A percentile compares a stretch with the other conserved stretches of the same genome.
These are phyloP conservation scores for Ammodytes marinus DNA, from an alignment of 2,113 vertebrate genomes.

Conservation along the genomic window DNA sequence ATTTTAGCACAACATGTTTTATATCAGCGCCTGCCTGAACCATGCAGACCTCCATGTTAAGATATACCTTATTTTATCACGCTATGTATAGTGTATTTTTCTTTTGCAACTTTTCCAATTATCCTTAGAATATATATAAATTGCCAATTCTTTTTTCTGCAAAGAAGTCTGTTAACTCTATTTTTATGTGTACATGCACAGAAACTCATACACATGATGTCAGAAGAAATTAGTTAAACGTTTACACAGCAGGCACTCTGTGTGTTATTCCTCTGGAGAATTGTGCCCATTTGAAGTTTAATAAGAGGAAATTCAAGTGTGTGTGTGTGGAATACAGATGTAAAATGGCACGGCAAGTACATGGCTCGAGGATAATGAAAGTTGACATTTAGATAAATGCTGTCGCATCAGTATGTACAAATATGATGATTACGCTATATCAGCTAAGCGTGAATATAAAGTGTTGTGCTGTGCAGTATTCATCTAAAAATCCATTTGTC, in stretches of 20 bases:
- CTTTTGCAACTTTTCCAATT: not conserved
- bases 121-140: not conserved
- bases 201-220: conserved; percentile 6
- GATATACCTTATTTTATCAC: conserved; percentile 11
- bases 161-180: not conserved
- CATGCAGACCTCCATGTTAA: not conserved
- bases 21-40: not conserved
- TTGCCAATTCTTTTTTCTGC: not conserved
- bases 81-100: not conserved
- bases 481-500: conserved; percentile 19
- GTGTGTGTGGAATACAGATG: conserved; percentile 30
- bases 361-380: conserved; percentile 21
- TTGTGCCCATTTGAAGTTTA: conserved; percentile 48
- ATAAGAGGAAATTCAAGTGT: not conserved
- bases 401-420: conserved; percentile 19
- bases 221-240: conserved; percentile 14
- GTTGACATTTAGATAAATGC: conserved; percentile 56
- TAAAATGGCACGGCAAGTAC: conserved; percentile 24
- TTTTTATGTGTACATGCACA: conserved; percentile 19
- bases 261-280: conserved; percentile 51
- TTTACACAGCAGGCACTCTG: conserved; percentile 3
- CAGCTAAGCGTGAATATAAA: conserved; percentile 1
- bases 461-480: not conserved
- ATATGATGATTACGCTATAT: conserved; percentile 32
- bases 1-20: too few relatives aligned